Conservation (phyloP, 2,113 vertebrate genomes). For the Podarcis muralis region DNA sequence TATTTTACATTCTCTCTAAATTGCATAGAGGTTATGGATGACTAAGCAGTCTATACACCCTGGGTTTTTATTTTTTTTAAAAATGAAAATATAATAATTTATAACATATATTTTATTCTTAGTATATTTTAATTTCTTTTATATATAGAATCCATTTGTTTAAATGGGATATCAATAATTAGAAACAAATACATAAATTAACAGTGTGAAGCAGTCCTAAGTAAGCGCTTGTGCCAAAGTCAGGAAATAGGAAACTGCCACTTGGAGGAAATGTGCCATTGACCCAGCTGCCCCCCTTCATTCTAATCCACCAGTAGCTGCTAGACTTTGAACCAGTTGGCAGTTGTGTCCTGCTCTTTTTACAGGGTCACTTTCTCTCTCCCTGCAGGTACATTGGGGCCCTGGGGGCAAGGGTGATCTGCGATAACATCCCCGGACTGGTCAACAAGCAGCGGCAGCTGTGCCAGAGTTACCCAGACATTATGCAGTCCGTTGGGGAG, state of each 20-base stretch:
- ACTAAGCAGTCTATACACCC: too few relatives aligned
- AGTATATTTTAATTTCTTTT: too few relatives aligned
- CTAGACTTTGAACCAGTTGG: background rate
- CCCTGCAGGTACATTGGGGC: conserved; percentile 92
- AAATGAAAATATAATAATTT: too few relatives aligned
- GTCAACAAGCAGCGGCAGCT: conserved; percentile 96
- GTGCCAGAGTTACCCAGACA: conserved; percentile 94
- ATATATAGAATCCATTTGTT: background rate
- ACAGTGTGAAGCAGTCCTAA: background rate
- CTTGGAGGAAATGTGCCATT: background rate
- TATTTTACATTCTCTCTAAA: too few relatives aligned
- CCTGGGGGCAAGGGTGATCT: conserved; percentile 93
- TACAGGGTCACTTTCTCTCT: conserved; percentile 33
- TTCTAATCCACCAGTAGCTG: background rate
- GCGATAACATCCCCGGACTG: conserved; percentile 95
- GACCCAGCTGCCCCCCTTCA: background rate
- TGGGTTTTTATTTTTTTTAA: too few relatives aligned
- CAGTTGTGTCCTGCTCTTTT: background rate
- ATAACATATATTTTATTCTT: too few relatives aligned
- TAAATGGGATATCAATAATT: background rate
- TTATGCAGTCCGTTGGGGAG: conserved; percentile 96
- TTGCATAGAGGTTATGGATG: too few relatives aligned
- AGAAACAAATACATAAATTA: background rate
- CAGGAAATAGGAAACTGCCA: background rate
- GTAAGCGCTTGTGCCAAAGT: background rate